Evolutionary conservation across 2,113 vertebrate genomes (phyloP), one percentile per base, ranked within the genome.

Genomic region (Polyodon spathula): DNA sequence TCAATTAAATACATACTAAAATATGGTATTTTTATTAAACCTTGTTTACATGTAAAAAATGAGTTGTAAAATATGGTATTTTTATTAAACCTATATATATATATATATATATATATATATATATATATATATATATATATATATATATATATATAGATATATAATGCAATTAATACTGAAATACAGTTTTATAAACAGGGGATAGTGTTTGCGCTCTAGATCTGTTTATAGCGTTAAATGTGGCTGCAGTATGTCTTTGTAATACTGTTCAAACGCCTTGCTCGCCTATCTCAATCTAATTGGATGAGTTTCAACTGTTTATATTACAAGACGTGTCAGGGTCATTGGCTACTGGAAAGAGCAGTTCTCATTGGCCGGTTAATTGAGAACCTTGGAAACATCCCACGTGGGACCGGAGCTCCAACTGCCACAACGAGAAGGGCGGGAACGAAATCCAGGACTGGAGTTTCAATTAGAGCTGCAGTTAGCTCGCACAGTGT

Each of bases 281-380:
- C 68, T 68, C 70, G 68, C 70, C 40, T 57, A 42, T 8, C 10
- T 52, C 48, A 61, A 65, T 73, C 75, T 76, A 74, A 79, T 79
- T 79, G 76, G 81, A 73, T 71, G 64, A 72, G 68, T 76, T 78
- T 79, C 75, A 73, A 68, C 77, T 83, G 79, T 81, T 80, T 73
- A 72, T 73, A 68, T 71, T 74, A 68, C 76, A 59, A 74, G 71
- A 72, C 71, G 76, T 73, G 73, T 71, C 75, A 69, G 74, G 76
- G 82, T 80, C 70, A 76, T 72, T 80, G 71, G 72, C 79, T 73
- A 71, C 71, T 61, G 70, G 65, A 72, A 73, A 70, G 76, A 68
- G 60, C 73, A 69, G 75, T 78, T 74, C 70, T 78, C 73, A 84
- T 80, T 84, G 78, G 79, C 70, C 74, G 73, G 64, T 74, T 75